These are phyloP conservation scores for Holotrichia oblita DNA, from an alignment of 1,140 invertebrate genomes.

Conservation along the genomic window DNA sequence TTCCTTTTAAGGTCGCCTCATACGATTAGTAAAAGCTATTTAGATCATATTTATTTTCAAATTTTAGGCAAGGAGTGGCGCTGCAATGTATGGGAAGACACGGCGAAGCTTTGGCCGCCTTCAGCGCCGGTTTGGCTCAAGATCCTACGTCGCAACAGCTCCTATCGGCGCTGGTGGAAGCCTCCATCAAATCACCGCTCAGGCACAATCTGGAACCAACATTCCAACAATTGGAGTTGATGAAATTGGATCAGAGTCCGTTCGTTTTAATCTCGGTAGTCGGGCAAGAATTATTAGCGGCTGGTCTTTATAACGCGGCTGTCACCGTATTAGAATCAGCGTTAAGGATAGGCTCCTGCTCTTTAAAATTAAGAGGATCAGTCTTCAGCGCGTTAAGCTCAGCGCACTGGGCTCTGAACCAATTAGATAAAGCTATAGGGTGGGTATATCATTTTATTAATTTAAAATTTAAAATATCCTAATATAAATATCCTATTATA, in stretches of 20 bases:
- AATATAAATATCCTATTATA: constrained; percentile 56
- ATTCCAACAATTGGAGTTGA: constrained; percentile 88
- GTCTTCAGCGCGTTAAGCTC: constrained; percentile 96
- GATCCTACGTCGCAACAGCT: constrained; percentile 89
- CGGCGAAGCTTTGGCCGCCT: constrained; percentile 93
- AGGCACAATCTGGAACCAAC: constrained; percentile 87
- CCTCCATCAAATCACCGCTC: constrained; percentile 91
- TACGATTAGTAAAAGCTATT: no score
- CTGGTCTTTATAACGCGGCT: constrained; percentile 88
- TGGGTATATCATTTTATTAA: no score
- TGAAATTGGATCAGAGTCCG: constrained; percentile 93
- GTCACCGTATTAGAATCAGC: constrained; percentile 95
- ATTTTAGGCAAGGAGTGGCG: constrained; percentile 79
- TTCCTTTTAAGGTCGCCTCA: no score
- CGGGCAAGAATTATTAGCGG: constrained; percentile 86
- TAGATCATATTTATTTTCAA: no score
- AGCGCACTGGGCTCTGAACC: constrained; percentile 95
- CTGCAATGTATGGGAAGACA: constrained; percentile 93
- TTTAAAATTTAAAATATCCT: no score
- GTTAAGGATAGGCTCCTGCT: constrained; percentile 92
- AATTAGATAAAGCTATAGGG: constrained; percentile 86
- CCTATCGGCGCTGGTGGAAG: constrained; percentile 87
- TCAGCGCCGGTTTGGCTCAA: constrained; percentile 90
- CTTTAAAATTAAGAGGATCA: constrained; percentile 90
- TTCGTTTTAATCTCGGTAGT: constrained; percentile 95